Evolutionary conservation across 2,797 vertebrate species (phyloP).

Genomic region (Telmatherina bonti): DNA sequence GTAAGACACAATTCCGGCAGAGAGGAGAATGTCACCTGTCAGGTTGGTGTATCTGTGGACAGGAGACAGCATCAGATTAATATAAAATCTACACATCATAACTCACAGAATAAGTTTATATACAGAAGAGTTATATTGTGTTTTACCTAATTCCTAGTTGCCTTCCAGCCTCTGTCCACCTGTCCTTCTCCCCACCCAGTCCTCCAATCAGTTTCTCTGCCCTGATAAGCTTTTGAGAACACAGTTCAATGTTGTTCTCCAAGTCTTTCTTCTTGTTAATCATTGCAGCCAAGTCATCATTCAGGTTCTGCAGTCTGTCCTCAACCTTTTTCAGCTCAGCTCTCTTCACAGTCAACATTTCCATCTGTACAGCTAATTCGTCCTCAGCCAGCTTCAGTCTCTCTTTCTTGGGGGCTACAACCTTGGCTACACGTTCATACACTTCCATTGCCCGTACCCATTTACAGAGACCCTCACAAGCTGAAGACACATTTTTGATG

Average conservation of each 20-base stretch:
- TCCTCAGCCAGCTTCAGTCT: conserved; percentile 85
- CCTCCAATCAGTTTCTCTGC: conserved; percentile 93
- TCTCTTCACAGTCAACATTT: conserved; percentile 86
- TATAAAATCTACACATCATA: background rate
- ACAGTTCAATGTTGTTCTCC: conserved; percentile 90
- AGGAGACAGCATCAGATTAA: conserved; percentile 55
- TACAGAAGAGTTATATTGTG: background rate
- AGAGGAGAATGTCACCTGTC: conserved; percentile 91
- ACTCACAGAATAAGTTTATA: conserved; percentile 1
- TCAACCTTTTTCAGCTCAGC: conserved; percentile 89
- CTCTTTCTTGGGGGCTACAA: conserved; percentile 91
- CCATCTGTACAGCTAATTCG: conserved; percentile 85
- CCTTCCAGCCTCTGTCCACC: conserved; percentile 91
- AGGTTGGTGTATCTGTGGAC: conserved; percentile 86
- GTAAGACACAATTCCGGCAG: conserved; percentile 91
- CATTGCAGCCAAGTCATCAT: conserved; percentile 88
- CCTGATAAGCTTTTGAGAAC: conserved; percentile 90
- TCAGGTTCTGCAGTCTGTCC: conserved; percentile 87
- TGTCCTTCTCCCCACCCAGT: conserved; percentile 94
- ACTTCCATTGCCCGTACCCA: conserved; percentile 96
- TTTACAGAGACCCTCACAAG: conserved; percentile 94
- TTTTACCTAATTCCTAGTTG: conserved; percentile 78
- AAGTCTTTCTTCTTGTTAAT: conserved; percentile 85
- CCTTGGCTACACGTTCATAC: conserved; percentile 91
- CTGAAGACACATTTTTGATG: conserved; percentile 94